These are phyloP conservation scores for Seriola aureovittata DNA, from an alignment of 2,113 vertebrate species.

Conservation along the genomic window DNA sequence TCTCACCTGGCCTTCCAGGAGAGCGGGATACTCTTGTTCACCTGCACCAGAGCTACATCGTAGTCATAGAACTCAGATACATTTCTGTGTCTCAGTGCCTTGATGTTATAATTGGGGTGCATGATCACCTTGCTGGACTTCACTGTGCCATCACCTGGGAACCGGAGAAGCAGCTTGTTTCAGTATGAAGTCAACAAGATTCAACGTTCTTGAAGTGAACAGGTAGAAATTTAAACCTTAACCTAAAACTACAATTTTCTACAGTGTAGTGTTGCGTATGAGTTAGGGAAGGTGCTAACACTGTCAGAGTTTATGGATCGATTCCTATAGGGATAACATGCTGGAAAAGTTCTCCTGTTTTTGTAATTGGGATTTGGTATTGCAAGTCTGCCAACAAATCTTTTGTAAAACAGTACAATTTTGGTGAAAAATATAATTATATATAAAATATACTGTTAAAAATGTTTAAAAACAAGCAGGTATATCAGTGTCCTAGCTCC, in stretches of 20 bases:
- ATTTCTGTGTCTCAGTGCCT: conserved; percentile 69
- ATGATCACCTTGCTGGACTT: conserved; percentile 47
- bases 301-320: too few relatives aligned
- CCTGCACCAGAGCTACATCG: conserved; percentile 86
- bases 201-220: neutral
- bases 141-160: conserved; percentile 14
- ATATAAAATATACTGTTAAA: too few relatives aligned
- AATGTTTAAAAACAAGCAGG: too few relatives aligned
- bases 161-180: neutral
- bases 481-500: too few relatives aligned
- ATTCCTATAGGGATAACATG: too few relatives aligned
- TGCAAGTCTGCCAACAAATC: too few relatives aligned
- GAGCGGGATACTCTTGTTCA: conserved; percentile 73
- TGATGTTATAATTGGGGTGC: conserved; percentile 82
- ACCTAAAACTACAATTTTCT: neutral
- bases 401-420: too few relatives aligned
- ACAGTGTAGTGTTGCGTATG: too few relatives aligned
- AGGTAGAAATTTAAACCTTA: neutral
- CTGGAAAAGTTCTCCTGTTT: too few relatives aligned
- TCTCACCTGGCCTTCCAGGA: conserved; percentile 81
- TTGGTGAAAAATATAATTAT: too few relatives aligned
- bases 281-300: too few relatives aligned
- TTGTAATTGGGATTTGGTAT: too few relatives aligned
- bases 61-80: conserved; percentile 91
- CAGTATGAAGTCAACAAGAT: neutral